These are phyloP conservation scores for Octomys mimax DNA, from an alignment of 2,797 vertebrate genomes.

Conservation along the genomic window DNA sequence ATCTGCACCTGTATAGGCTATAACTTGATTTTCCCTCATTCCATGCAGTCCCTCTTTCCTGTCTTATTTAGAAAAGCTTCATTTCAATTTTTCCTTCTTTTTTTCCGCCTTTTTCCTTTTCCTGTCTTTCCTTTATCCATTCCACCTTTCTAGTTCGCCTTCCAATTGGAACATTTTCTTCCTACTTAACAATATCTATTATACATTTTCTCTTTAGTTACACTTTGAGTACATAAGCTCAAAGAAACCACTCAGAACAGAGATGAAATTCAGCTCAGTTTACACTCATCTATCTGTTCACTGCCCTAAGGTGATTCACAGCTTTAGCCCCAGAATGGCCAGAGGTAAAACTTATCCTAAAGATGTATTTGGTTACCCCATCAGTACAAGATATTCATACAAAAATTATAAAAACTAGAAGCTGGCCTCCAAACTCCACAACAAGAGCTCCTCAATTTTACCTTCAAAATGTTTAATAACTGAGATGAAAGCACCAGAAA, in stretches of 20 bases:
- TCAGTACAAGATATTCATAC: background rate
- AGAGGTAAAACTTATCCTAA: background rate
- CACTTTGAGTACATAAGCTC: background rate
- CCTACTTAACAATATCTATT: background rate
- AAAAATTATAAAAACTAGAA: background rate
- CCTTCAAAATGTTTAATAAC: background rate
- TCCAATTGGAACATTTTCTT: background rate
- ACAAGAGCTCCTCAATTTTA: background rate
- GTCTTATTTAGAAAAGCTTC: background rate
- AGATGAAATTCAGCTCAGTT: background rate
- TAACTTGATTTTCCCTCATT: background rate
- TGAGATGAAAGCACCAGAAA: background rate
- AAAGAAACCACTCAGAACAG: background rate
- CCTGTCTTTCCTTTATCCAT: background rate
- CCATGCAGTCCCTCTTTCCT: background rate
- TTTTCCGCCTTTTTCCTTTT: background rate
- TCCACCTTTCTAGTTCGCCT: background rate
- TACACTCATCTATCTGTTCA: background rate
- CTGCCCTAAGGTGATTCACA: background rate
- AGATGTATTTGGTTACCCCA: background rate
- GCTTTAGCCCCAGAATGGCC: background rate
- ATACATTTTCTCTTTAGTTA: background rate
- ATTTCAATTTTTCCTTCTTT: background rate
- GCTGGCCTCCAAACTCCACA: background rate
- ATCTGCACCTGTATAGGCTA: background rate